These are phyloP conservation scores for Leucoptera coffeella DNA, from an alignment of 2,888 invertebrate species.

Conservation along the genomic window DNA sequence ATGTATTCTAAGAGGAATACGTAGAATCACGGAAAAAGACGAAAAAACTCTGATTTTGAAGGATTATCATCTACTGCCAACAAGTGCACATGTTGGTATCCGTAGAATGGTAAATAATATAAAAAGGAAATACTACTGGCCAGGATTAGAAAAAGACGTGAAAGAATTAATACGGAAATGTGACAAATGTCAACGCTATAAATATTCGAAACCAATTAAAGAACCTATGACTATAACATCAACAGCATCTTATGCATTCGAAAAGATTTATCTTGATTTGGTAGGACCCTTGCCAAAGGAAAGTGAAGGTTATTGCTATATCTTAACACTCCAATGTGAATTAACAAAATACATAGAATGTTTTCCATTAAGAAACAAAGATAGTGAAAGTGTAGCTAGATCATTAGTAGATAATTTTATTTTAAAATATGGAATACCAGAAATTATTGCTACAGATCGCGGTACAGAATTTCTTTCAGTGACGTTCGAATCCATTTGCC, in stretches of 20 bases:
- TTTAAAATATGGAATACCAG: constrained; percentile 1
- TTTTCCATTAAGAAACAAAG: neutral
- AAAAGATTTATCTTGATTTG: constrained; percentile 7
- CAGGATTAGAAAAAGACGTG: constrained; percentile 5
- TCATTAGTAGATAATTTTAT: constrained; percentile 2
- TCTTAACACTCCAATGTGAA: constrained; percentile 8
- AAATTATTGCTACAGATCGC: constrained; percentile 2
- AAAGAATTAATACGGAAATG: constrained; percentile 5
- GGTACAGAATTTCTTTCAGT: constrained; percentile 1
- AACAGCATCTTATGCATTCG: constrained; percentile 6
- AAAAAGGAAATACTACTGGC: constrained; percentile 6
- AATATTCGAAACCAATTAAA: constrained; percentile 3
- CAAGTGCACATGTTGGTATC: constrained; percentile 6
- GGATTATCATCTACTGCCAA: constrained; percentile 6
- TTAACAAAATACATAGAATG: constrained; percentile 3
- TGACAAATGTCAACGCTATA: constrained; percentile 7
- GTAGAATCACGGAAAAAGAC: neutral
- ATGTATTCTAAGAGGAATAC: neutral
- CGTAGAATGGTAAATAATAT: constrained; percentile 6
- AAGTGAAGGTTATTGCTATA: constrained; percentile 5
- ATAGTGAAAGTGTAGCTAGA: neutral
- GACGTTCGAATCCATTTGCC: constrained; percentile 1
- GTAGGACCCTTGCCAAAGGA: constrained; percentile 7
- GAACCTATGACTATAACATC: constrained; percentile 7
- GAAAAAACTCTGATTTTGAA: constrained; percentile 4